Evolutionary conservation across 1,140 invertebrate species (phyloP), one percentile per base, ranked within the genome.

Genomic region (Antheraea pernyi): DNA sequence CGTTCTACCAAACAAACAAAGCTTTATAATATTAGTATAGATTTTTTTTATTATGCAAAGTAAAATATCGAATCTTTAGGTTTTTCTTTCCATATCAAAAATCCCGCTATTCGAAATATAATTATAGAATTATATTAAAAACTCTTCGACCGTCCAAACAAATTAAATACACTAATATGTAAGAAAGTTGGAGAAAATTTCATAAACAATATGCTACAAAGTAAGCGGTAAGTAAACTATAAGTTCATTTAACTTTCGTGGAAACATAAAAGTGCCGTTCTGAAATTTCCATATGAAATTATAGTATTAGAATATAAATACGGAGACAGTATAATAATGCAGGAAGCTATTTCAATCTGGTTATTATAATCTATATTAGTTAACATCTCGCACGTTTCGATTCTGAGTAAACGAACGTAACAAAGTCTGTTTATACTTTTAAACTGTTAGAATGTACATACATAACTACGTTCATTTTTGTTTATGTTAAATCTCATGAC

Each of bases 341-440:
- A 78, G 76, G 77, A 79, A 76, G 74, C 67, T 53, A 53, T 53
- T 53, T 69, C 71, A 68, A 73, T 64, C 72, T 73, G 74, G 76
- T 82, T 84, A 76, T 81, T 81, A 79, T 84, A 81, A 87, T 85
- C 82, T 82, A 81, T 85, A 83, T 85, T 85, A 84, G 77, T 82
- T 75, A 69, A 82, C 73, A 76, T 79, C 72, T 75, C 68, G 72
- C 65, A 65, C 16, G 80, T 78, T 80, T 83, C 80, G 81, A 77
- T 83, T 85, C 79, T 77, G 65, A 67, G 80, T 85, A 85, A 82
- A 80, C 76, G 73, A 67, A 81, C 75, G 76, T 75, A 73, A 77
- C 74, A 73, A 79, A 77, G 75, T 16, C 16, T 53, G 16, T 53
- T 53, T 42, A 42, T 42, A 42, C 39, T 42, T 42, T 42, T 42